Evolutionary conservation across 2,113 vertebrate species (phyloP).

Genomic region (Clarias gariepinus): DNA sequence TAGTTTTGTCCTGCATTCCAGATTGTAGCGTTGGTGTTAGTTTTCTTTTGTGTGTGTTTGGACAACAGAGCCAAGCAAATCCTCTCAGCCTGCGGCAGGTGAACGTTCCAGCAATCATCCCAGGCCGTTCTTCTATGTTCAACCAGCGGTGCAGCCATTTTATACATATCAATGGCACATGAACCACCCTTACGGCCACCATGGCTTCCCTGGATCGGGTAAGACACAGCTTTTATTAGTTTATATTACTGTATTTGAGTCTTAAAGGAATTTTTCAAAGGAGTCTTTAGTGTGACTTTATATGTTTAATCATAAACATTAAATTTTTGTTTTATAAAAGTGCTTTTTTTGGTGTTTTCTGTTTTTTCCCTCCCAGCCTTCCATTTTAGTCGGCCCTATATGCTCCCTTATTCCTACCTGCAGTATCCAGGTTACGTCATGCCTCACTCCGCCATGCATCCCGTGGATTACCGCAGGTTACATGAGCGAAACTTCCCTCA

Average conservation of each 20-base stretch:
- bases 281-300: neutral
- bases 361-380: slow-evolving; percentile 60
- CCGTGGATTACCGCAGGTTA: slow-evolving; percentile 70
- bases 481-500: slow-evolving; percentile 66
- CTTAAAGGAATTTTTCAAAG: neutral
- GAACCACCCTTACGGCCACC: slow-evolving; percentile 67
- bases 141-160: slow-evolving; percentile 73
- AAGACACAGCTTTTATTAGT: neutral
- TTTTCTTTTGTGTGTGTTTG: too few relatives aligned
- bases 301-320: neutral
- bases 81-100: slow-evolving; percentile 54
- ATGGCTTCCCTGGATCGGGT: slow-evolving; percentile 67
- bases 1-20: neutral
- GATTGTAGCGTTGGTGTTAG: too few relatives aligned
- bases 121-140: slow-evolving; percentile 76
- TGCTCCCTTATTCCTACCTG: slow-evolving; percentile 71
- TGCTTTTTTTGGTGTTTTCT: neutral
- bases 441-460: slow-evolving; percentile 67
- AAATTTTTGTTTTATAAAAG: neutral
- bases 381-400: slow-evolving; percentile 66
- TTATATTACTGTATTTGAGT: neutral
- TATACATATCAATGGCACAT: slow-evolving; percentile 70
- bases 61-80: slow-evolving; percentile 61
- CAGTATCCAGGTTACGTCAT: slow-evolving; percentile 70
- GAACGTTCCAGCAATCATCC: slow-evolving; percentile 61